These are phyloP conservation scores for Muricea muricata DNA, from an alignment of 92 coral and sea anemone species.

Conservation along the genomic window DNA sequence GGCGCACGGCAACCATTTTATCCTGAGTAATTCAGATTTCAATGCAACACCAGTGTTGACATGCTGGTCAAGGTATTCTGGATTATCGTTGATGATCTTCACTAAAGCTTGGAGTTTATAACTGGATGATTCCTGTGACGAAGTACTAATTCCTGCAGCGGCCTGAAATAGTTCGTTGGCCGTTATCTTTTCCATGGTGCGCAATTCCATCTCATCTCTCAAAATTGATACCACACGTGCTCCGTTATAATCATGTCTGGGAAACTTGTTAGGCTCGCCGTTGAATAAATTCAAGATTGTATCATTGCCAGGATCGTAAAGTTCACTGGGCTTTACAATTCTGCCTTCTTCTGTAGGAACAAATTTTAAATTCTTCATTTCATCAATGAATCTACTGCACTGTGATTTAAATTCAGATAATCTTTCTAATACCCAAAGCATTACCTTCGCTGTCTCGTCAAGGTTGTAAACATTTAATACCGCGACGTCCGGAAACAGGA, in stretches of 20 bases:
- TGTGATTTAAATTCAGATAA: constrained; percentile 84
- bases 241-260: constrained; percentile 76
- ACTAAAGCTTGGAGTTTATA: constrained; percentile 78
- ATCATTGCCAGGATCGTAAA: constrained; percentile 90
- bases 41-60: constrained; percentile 57
- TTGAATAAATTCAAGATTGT: constrained; percentile 75
- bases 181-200: constrained; percentile 76
- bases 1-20: constrained; percentile 88
- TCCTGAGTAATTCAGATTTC: constrained; percentile 63
- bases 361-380: constrained; percentile 78
- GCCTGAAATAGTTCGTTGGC: constrained; percentile 77
- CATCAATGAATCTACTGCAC: constrained; percentile 82
- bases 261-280: constrained; percentile 82
- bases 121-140: constrained; percentile 63
- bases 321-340: constrained; percentile 78
- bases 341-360: constrained; percentile 79
- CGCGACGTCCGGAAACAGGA: constrained; percentile 85
- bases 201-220: constrained; percentile 80
- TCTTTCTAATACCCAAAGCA: constrained; percentile 90
- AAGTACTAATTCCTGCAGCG: constrained; percentile 71
- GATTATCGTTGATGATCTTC: constrained; percentile 79
- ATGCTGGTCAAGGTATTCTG: constrained; percentile 67
- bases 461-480: constrained; percentile 69
- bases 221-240: constrained; percentile 79
- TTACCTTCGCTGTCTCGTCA: constrained; percentile 78